Conservation (phyloP, 1,140 invertebrate genomes). For the Belonocnema kinseyi region DNA sequence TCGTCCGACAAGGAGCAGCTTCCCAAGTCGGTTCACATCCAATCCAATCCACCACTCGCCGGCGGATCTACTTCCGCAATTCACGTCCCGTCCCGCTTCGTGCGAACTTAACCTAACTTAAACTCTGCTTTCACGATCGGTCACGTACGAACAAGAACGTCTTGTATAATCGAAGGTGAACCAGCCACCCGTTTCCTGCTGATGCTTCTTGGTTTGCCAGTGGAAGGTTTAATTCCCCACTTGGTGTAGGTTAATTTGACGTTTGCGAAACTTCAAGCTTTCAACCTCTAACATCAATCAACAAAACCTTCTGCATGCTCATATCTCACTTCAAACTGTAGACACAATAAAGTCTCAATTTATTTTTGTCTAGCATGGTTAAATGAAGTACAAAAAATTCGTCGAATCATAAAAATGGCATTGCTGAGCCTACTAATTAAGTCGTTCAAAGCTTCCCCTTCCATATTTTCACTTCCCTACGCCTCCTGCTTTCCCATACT, state of each 20-base stretch:
- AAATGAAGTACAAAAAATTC: no score
- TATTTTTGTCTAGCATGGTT: no score
- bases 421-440: no score
- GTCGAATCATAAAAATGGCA: no score
- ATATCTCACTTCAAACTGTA: neutral
- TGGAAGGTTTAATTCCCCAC: conserved; percentile 3
- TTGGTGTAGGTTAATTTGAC: neutral
- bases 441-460: no score
- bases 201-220: neutral
- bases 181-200: conserved; percentile 14
- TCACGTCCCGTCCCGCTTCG: neutral
- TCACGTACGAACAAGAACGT: conserved; percentile 40
- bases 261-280: neutral
- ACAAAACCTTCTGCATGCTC: neutral
- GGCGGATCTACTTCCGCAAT: conserved; percentile 15
- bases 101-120: conserved; percentile 34
- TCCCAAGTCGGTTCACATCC: conserved; percentile 14
- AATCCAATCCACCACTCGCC: neutral
- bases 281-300: neutral
- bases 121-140: conserved; percentile 42
- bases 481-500: no score
- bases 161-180: conserved; percentile 46
- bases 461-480: no score
- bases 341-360: no score
- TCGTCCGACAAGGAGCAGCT: conserved; percentile 33